These are phyloP conservation scores for Epinephelus moara DNA, from an alignment of 2,113 vertebrate genomes.

Conservation along the genomic window DNA sequence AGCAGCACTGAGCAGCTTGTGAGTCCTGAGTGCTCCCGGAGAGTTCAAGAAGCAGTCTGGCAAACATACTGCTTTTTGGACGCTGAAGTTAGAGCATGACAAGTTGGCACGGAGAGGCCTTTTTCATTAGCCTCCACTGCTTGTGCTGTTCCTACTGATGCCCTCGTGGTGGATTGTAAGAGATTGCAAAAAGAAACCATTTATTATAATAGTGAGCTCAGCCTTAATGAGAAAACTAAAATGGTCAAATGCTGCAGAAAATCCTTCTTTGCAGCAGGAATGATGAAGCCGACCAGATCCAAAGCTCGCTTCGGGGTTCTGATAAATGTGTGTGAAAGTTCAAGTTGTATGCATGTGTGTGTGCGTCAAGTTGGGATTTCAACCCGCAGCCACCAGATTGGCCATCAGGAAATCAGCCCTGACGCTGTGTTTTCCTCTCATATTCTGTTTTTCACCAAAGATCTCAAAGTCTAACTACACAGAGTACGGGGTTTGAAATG, in stretches of 20 bases:
- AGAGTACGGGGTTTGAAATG: slow-evolving; percentile 74
- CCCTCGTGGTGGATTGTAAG: neutral
- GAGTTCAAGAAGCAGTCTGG: slow-evolving; percentile 42
- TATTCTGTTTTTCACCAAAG: slow-evolving; percentile 80
- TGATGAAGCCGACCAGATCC: slow-evolving; percentile 21
- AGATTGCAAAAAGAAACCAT: slow-evolving; percentile 9
- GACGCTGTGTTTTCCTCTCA: slow-evolving; percentile 81
- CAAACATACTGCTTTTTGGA: slow-evolving; percentile 31
- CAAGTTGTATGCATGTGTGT: slow-evolving; percentile 28
- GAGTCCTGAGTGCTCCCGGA: slow-evolving; percentile 19
- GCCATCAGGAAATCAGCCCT: slow-evolving; percentile 79
- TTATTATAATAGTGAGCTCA: slow-evolving; percentile 6
- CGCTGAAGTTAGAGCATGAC: slow-evolving; percentile 30
- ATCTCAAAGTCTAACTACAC: slow-evolving; percentile 72
- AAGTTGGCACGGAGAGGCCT: slow-evolving; percentile 15
- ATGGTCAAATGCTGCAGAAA: slow-evolving; percentile 1
- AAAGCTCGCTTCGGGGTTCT: slow-evolving; percentile 31
- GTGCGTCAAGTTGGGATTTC: slow-evolving; percentile 50
- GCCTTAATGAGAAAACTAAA: slow-evolving; percentile 3
- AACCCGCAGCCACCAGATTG: slow-evolving; percentile 70
- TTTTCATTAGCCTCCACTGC: slow-evolving; percentile 41
- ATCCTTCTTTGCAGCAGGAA: neutral
- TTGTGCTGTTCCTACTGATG: slow-evolving; percentile 35
- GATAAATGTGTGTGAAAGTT: slow-evolving; percentile 75
- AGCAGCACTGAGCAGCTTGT: slow-evolving; percentile 4